Conservation (phyloP, 1,140 invertebrate species). For the Drosophila lini region DNA sequence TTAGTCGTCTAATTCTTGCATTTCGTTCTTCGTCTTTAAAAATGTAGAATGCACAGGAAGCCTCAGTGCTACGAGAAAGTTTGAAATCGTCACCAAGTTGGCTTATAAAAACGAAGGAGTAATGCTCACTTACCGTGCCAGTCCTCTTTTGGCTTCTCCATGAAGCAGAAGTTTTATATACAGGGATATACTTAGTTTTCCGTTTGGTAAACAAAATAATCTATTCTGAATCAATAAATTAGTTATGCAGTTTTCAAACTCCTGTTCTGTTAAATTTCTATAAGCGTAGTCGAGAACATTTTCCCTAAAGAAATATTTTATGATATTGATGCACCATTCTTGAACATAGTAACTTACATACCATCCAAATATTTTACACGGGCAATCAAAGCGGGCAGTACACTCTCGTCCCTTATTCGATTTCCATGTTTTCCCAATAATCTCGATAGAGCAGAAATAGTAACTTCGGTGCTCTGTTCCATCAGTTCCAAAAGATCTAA, state of each 20-base stretch:
- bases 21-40: background rate
- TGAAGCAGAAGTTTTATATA: background rate
- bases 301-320: background rate
- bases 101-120: background rate
- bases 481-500: background rate
- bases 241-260: background rate
- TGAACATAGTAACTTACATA: background rate
- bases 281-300: background rate
- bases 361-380: fast-evolving
- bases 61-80: background rate
- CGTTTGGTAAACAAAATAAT: background rate
- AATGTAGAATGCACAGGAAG: background rate
- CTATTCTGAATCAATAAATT: background rate
- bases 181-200: background rate
- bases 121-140: background rate
- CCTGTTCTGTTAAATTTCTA: background rate
- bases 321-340: background rate
- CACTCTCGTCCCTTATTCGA: background rate
- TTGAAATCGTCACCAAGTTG: background rate
- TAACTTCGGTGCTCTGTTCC: background rate
- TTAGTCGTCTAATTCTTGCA: background rate
- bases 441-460: fast-evolving
- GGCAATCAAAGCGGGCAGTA: background rate
- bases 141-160: background rate
- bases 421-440: background rate